Percentiles rank a stretch among this genome's conserved stretches.
These are phyloP conservation scores for Dicaeum eximium DNA, from an alignment of 2,113 vertebrate genomes.

Conservation along the genomic window DNA sequence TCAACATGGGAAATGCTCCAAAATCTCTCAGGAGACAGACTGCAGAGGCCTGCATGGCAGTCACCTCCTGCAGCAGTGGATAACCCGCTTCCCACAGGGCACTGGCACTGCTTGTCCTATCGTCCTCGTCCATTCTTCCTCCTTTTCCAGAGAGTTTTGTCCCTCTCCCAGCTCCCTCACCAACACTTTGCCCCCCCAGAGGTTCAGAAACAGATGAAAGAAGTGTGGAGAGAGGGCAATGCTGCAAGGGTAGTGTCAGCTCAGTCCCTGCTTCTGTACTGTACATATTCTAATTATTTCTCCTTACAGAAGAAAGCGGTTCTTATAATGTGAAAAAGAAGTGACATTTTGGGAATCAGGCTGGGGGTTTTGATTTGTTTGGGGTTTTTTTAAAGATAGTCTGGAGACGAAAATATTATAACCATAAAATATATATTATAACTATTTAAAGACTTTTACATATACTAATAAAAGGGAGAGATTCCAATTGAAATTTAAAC, in stretches of 20 bases:
- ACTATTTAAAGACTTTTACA: background rate
- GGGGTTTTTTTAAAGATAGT: background rate
- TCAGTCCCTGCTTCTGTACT: background rate
- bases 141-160: background rate
- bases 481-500: background rate
- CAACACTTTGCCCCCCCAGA: background rate
- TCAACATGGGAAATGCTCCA: background rate
- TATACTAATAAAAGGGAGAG: background rate
- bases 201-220: background rate
- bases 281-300: background rate
- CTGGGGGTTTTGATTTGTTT: background rate
- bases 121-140: background rate
- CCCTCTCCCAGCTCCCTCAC: background rate
- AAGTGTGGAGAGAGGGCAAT: background rate
- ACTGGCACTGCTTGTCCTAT: background rate
- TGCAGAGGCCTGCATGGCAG: background rate
- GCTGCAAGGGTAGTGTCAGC: background rate
- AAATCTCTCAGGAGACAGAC: too few relatives aligned
- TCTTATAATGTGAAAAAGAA: background rate
- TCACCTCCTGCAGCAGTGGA: background rate
- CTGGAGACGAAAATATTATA: background rate
- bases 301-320: background rate
- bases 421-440: background rate
- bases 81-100: background rate
- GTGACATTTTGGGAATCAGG: background rate